Base-by-base conservation (phyloP, 2,113 vertebrate species). In the Actinemys pallida region DNA sequence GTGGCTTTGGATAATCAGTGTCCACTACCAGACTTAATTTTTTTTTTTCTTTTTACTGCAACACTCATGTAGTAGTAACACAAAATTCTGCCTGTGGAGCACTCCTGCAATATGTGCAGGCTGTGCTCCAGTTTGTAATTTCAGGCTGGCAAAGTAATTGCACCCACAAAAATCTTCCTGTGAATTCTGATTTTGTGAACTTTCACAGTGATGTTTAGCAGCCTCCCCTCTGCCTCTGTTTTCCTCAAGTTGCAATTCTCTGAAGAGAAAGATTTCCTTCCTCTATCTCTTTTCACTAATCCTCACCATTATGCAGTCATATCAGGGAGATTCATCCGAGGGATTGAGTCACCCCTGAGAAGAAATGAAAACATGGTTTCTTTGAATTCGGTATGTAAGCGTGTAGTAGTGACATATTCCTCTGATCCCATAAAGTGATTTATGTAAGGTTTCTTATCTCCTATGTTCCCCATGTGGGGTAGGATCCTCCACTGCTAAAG, bases 351-450 rank as follows among this genome's bases (percentile, higher is more conserved):
- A 35, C 29, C n/a, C 11, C 11, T 29, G 9, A 52, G 39, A 84
- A 59, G 7, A 19, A 19, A 0, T 29, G n/a, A 59, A 57, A 42
- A 5, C 0, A 0, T 0, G 47, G 12, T 6, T 9, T 10, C 86
- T 86, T 29, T 20, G 3, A 65, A 89, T 86, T 42, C 35, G 10
- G 45, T 45, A 72, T 49, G 8, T 20, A 76, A 86, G 35, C 49
- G n/a, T 35, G 19, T 56, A 39, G 81, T n/a, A 69, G 47, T 69
- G 59, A 35, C 31, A 39, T 35, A 59, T 27, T 49, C 27, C n/a
- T 88, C 35, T 57, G 45, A 19, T 75, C 54, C 59, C 94, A 1
- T 3, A 1, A 14, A 86, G 45, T 50, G 65, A 19, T 59, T 81
- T 11, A 1, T 14, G 49, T 20, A 25, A 16, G 62, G 84, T 54